These are phyloP conservation scores for Dascyllus trimaculatus DNA, from an alignment of 2,113 vertebrate genomes.

Conservation along the genomic window DNA sequence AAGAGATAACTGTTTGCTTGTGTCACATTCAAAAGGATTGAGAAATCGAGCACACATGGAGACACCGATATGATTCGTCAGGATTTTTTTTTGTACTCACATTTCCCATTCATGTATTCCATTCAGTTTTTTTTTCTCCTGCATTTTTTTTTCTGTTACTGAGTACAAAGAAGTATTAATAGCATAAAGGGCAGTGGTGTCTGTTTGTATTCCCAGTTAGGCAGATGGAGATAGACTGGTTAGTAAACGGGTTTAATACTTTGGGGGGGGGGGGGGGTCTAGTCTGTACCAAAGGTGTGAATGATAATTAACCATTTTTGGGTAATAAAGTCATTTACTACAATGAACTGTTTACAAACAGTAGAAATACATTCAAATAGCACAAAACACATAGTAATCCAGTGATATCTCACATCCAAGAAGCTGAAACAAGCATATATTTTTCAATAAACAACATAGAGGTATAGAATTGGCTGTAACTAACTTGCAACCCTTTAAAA, in stretches of 20 bases:
- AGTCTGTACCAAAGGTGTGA: background rate
- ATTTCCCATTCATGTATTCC: conserved; percentile 12
- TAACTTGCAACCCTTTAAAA: too few relatives aligned
- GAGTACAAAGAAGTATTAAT: conserved; percentile 4
- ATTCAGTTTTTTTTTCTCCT: conserved; percentile 19
- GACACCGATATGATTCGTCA: conserved; percentile 7
- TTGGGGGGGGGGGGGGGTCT: too few relatives aligned
- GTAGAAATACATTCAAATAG: background rate
- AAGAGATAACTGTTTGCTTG: conserved; percentile 16
- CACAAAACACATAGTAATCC: background rate
- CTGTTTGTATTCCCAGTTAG: background rate
- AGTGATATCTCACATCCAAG: too few relatives aligned
- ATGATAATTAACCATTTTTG: background rate
- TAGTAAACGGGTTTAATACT: background rate
- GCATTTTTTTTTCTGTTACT: background rate
- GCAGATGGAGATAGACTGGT: background rate
- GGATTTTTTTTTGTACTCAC: background rate
- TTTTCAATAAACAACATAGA: too few relatives aligned
- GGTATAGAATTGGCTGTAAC: too few relatives aligned
- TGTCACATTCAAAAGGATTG: conserved; percentile 18
- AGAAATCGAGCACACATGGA: background rate
- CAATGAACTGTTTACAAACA: background rate
- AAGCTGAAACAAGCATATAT: background rate
- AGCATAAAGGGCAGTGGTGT: background rate
- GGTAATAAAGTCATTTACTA: background rate